These are phyloP conservation scores for Spodoptera picta DNA, from an alignment of 2,888 invertebrate species.

Conservation along the genomic window DNA sequence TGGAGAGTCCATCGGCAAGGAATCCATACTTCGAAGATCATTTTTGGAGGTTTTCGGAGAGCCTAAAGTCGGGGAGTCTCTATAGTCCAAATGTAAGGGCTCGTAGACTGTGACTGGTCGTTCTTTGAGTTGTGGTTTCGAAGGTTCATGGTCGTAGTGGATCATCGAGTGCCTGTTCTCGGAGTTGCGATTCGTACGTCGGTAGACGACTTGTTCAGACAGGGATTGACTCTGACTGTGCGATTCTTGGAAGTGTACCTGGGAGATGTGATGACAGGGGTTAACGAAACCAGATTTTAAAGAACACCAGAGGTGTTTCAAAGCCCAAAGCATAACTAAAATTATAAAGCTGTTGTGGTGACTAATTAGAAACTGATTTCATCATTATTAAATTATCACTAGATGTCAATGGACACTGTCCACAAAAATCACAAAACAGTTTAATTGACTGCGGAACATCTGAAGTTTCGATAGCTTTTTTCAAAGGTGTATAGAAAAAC, in stretches of 20 bases:
- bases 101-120: constrained; percentile 84
- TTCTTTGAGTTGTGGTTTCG: constrained; percentile 81
- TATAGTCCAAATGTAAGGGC: constrained; percentile 81
- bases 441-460: neutral
- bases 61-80: constrained; percentile 80
- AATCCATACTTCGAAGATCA: constrained; percentile 81
- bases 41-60: constrained; percentile 83
- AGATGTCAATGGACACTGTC: no score
- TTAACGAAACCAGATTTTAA: no score
- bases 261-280: constrained; percentile 6
- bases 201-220: constrained; percentile 72
- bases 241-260: constrained; percentile 85
- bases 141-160: constrained; percentile 82
- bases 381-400: no score
- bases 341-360: no score
- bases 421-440: neutral
- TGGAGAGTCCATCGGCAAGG: constrained; percentile 82
- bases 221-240: constrained; percentile 69
- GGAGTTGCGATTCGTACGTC: constrained; percentile 77
- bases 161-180: constrained; percentile 87
- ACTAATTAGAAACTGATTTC: no score
- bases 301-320: no score
- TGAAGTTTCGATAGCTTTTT: no score
- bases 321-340: no score
- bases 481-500: neutral